Conservation (phyloP, 2,113 vertebrate species). For the Clarias batrachus region DNA sequence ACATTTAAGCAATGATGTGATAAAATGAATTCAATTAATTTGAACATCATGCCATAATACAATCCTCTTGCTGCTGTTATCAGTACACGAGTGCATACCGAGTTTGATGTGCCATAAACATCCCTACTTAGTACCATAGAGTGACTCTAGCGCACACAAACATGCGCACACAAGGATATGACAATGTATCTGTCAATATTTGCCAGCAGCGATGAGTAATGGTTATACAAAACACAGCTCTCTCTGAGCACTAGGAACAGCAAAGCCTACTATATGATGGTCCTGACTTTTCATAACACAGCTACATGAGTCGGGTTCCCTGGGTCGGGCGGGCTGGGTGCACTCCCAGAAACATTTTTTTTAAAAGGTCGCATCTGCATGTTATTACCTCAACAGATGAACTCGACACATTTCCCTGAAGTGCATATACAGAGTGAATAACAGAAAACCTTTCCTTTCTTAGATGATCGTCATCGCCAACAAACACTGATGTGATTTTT, state of each 20-base stretch:
- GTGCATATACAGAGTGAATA: not conserved
- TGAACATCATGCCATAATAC: not conserved
- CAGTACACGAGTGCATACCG: not conserved
- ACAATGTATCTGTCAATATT: constrained; percentile 17
- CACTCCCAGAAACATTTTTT: not conserved
- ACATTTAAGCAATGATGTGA: constrained; percentile 6
- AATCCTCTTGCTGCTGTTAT: constrained; percentile 12
- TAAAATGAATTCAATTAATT: constrained; percentile 3
- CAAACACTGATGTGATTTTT: not conserved
- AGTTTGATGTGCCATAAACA: constrained; percentile 20
- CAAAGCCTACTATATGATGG: not conserved
- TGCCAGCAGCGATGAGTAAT: not conserved
- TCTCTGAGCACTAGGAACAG: not conserved
- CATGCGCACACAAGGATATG: not conserved
- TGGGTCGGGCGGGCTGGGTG: not conserved
- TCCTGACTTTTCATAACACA: not conserved
- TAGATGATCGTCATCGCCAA: not conserved
- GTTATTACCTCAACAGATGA: not conserved
- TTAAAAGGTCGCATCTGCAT: constrained; percentile 1
- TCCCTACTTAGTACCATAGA: not conserved
- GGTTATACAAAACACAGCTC: not conserved
- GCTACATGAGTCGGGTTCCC: not conserved
- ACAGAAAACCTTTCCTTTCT: not conserved
- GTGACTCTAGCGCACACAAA: not conserved
- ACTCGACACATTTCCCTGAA: not conserved